A percentile compares a stretch with the other conserved stretches of the same genome.
phyloP scores from a whole-genome alignment of 64 coral and sea anemone genomes.

The Astreopora myriophthalma region DNA sequence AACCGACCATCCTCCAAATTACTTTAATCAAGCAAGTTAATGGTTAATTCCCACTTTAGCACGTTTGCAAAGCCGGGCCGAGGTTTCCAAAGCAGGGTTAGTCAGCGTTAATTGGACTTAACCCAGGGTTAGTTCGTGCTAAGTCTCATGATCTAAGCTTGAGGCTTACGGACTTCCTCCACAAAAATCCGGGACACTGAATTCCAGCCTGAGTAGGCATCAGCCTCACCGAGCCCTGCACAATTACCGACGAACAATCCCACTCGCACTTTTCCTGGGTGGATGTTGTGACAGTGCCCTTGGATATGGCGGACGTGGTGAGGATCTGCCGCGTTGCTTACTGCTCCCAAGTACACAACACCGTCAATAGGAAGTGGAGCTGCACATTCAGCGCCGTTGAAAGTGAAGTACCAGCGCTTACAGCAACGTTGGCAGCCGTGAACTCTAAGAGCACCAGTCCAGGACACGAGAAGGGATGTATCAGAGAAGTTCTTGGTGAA shows the following conservation, averaged over 20 bases:
- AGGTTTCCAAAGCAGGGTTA: no score
- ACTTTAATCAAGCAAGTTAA: not conserved
- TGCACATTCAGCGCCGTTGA: not conserved
- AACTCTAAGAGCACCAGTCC: not conserved
- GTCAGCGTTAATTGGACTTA: no score
- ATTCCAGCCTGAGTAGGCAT: not conserved
- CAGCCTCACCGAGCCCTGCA: not conserved
- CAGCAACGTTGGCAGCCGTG: not conserved
- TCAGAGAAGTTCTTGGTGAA: not conserved
- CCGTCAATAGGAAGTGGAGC: not conserved
- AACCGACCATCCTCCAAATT: no score
- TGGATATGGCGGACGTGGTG: not conserved
- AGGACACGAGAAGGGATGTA: not conserved
- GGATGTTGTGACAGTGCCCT: not conserved
- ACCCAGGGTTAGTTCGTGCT: no score
- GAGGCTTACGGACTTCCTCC: not conserved
- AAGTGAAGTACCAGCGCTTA: not conserved
- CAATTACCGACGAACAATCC: not conserved
- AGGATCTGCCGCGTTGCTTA: not conserved
- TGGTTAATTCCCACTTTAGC: not conserved
- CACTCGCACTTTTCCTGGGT: not conserved
- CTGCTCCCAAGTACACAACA: not conserved
- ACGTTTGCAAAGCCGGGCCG: not conserved
- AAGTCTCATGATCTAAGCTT: not conserved
- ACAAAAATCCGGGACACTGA: not conserved